Base-by-base conservation (phyloP, 2,113 vertebrate species). In the Alouatta palliata region DNA sequence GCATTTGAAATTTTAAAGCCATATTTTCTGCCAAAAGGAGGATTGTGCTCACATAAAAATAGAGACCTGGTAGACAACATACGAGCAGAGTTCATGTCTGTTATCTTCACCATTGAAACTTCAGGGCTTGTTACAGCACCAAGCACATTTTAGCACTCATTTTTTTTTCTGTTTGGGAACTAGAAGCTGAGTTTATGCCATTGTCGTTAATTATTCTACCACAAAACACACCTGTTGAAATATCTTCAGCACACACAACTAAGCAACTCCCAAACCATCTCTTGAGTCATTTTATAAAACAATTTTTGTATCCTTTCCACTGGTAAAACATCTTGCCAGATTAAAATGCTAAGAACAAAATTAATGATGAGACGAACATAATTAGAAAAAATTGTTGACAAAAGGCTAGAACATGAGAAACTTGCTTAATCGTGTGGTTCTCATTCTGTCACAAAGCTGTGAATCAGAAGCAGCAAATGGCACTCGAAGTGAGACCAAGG, bases 181-280 rank as follows among this genome's bases (percentile, higher is more conserved):
- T 56, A 68, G 3, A 13, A 90, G 27, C 27, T 68, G 40, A 96
- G 71, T 90, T 88, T 79, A 89, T 79, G 25, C 73, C 58, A 94
- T 80, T 92, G 37, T 54, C 54, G 11, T 94, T 83, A 71, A 79
- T 54, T 16, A 56, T 79, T 45, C 30, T 61, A 91, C 56, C 91
- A 96, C 49, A 85, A 96, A 95, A 66, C 17, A 87, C 3, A 80
- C 35, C 27, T 95, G 47, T 91, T 91, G 94, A 95, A 97, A 92
- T 86, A 84, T 35, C 35, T 71, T 84, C 49, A 58, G 37, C 75
- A 45, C 20, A 52, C 76, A 10, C 76, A 90, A 21, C 11, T 68
- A 91, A 66, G 21, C 30, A 35, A 73, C 9, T 7, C 9, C 20
- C 7, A 85, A 90, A 77, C 8, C 25, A 73, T 73, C 85, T 89